Base-by-base conservation (phyloP, 2,797 vertebrate genomes). In the Periophthalmus magnuspinnatus region DNA sequence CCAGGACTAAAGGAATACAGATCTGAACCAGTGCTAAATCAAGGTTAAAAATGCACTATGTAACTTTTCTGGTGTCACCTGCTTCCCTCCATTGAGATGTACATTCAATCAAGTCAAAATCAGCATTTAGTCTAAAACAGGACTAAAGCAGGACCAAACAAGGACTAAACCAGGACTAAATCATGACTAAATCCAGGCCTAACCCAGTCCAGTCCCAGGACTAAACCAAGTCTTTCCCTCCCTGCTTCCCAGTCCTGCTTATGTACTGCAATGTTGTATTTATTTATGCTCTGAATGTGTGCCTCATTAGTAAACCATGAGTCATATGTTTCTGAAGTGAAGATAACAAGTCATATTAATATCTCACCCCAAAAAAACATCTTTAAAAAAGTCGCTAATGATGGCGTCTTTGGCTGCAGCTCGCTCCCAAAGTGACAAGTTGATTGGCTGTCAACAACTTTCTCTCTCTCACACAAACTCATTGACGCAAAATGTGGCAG, bases 371-470 rank as follows among this genome's bases (percentile, higher is more conserved):
- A 72, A 71, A 67, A 74, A 76, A 65, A 65, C 47, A 65, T 50
- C 16, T 45, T 61, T 21, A 70, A 64, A 75, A 69, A 75, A 85
- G 67, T 86, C 64, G 82, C 76, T 87, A 88, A 89, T 85, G 86
- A 84, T 74, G 61, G 28, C 71, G 32, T 65, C 47, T 73, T 84
- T 88, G 88, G 86, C 86, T 79, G 88, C 90, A 88, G 85, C 79
- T 81, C 69, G 78, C 69, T 52, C 77, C 75, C 74, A 67, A 89
- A 84, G 90, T 85, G 84, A 91, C 89, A 92, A 91, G 88, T 89
- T 92, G 93, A 93, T 90, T 92, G 88, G 87, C 91, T 93, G 90
- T 93, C 91, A 93, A 91, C 92, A 91, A 93, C 88, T 93, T 93
- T 89, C 84, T 75, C 87, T 79, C 79, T 82, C 84, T 81, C 60